Evolutionary conservation across 2,797 vertebrate species (phyloP).

Genomic region (Iguana delicatissima): DNA sequence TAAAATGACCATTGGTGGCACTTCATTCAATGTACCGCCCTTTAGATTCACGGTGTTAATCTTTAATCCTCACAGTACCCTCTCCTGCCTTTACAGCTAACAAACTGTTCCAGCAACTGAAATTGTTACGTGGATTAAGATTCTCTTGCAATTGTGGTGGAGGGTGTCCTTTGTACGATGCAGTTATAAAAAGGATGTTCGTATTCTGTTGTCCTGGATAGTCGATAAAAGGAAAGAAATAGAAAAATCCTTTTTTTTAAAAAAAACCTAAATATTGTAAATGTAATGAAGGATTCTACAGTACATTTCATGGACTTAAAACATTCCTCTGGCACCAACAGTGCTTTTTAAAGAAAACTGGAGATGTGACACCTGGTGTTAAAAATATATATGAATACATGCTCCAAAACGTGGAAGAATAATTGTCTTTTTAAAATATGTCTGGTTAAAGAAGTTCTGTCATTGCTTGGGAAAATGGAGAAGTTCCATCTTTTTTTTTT

Average conservation of each 20-base stretch:
- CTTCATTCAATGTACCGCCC: not conserved
- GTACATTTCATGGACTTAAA: conserved; percentile 61
- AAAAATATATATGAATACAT: conserved; percentile 49
- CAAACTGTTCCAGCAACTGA: not conserved
- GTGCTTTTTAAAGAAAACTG: conserved; percentile 34
- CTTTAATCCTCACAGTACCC: not conserved
- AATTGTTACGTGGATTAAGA: not conserved
- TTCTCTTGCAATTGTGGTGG: conserved; percentile 44
- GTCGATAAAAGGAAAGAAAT: not conserved
- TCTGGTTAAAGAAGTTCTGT: not conserved
- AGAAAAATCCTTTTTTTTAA: conserved; percentile 35
- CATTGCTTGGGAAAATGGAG: not conserved
- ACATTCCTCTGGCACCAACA: conserved; percentile 6
- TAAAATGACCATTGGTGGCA: not conserved
- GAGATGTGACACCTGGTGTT: conserved; percentile 46
- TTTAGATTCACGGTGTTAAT: too few relatives aligned
- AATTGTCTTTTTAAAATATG: conserved; percentile 10
- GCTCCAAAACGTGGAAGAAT: conserved; percentile 52
- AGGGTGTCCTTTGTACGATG: conserved; percentile 41
- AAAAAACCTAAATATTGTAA: conserved; percentile 15
- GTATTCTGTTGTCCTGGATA: conserved; percentile 56
- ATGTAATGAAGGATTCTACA: conserved; percentile 57
- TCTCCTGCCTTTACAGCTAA: not conserved
- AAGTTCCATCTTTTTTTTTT: too few relatives aligned
- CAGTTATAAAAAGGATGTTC: conserved; percentile 26